Percentiles rank a stretch among this genome's conserved stretches.
These are phyloP conservation scores for Battus philenor DNA, from an alignment of 1,140 invertebrate genomes.

Conservation along the genomic window DNA sequence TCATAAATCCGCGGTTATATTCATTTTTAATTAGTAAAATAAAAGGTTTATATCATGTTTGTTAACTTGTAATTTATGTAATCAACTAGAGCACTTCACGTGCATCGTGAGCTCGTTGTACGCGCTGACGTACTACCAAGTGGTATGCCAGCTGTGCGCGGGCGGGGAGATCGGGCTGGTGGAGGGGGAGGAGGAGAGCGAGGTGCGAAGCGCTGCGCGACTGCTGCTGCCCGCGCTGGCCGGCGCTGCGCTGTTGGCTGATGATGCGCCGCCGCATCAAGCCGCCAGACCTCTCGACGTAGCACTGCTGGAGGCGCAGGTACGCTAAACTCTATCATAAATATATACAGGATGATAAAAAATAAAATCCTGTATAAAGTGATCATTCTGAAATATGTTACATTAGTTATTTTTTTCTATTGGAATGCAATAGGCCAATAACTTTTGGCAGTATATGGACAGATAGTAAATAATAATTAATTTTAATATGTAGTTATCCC, in stretches of 20 bases:
- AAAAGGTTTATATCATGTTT: too few species aligned
- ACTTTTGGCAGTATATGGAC: too few species aligned
- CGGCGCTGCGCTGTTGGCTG: conserved; percentile 40
- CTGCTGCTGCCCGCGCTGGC: conserved; percentile 19
- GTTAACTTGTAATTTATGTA: background rate
- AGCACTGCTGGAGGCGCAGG: conserved; percentile 36
- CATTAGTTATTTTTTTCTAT: too few species aligned
- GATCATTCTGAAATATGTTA: too few species aligned
- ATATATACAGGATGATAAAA: too few species aligned
- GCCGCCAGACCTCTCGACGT: conserved; percentile 23
- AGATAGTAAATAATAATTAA: too few species aligned
- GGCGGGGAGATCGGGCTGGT: conserved; percentile 56
- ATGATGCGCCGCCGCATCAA: conserved; percentile 35
- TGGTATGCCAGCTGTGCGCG: conserved; percentile 80
- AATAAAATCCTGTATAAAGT: too few species aligned
- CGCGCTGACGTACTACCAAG: conserved; percentile 93
- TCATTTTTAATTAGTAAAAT: too few species aligned
- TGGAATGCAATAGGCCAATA: too few species aligned
- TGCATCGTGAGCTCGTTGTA: conserved; percentile 91
- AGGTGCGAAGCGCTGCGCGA: conserved; percentile 24
- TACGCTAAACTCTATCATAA: too few species aligned
- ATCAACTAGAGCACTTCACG: conserved; percentile 88
- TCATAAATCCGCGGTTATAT: too few species aligned
- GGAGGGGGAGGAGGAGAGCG: conserved; percentile 34
- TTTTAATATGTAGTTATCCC: too few species aligned